Conservation (phyloP, 2,113 vertebrate genomes). For the Casuarius casuarius region DNA sequence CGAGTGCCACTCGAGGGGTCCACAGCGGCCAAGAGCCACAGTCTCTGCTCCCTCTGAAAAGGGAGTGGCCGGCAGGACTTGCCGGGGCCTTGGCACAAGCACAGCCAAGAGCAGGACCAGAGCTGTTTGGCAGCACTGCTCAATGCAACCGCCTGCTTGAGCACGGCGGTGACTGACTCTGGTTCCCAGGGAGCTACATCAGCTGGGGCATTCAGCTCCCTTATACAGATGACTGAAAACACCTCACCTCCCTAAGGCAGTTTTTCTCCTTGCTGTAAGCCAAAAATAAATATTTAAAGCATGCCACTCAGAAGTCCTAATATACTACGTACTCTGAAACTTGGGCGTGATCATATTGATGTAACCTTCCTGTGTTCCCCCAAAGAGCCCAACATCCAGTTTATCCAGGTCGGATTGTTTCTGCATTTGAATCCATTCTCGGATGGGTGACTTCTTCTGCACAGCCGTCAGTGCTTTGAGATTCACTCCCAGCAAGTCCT, state of each 20-base stretch:
- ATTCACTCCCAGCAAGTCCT: constrained; percentile 63
- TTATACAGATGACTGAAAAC: not conserved
- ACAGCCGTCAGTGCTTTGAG: not conserved
- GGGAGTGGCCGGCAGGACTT: not conserved
- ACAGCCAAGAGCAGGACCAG: not conserved
- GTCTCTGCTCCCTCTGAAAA: not conserved
- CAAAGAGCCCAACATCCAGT: constrained; percentile 26
- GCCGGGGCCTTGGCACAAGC: not conserved
- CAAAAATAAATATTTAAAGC: rapidly evolving
- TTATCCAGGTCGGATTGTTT: constrained; percentile 58
- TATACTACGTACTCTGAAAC: not conserved
- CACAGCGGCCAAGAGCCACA: not conserved
- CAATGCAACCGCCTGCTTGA: not conserved
- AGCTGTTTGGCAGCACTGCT: not conserved
- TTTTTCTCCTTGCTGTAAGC: not conserved
- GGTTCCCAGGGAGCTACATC: not conserved
- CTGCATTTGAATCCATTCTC: constrained; percentile 57
- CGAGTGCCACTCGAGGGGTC: not conserved
- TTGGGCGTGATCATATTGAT: not conserved
- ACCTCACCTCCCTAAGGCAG: not conserved
- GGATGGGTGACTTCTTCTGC: not conserved
- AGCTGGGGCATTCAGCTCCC: not conserved
- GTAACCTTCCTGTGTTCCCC: constrained; percentile 71
- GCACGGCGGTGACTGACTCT: too few species aligned
- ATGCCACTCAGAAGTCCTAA: not conserved